These are phyloP conservation scores for Mythimna impura DNA, from an alignment of 2,888 invertebrate species.

Conservation along the genomic window DNA sequence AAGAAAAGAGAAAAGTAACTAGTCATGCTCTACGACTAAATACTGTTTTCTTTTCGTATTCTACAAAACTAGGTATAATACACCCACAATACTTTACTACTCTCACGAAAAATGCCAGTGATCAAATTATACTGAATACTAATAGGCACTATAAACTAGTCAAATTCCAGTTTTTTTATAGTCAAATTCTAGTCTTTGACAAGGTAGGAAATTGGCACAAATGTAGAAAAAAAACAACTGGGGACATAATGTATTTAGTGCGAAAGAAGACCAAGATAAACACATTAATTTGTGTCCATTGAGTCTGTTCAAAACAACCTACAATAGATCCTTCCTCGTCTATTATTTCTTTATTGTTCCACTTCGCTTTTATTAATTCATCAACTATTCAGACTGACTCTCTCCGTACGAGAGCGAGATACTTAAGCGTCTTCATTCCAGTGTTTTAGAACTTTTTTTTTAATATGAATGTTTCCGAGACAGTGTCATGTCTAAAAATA, in stretches of 20 bases:
- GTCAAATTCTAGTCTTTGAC: background rate
- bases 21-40: slow-evolving; percentile 4
- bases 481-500: slow-evolving; percentile 75
- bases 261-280: slow-evolving; percentile 22
- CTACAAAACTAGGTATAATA: too few relatives aligned
- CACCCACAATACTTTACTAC: slow-evolving; percentile 7
- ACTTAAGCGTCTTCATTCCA: slow-evolving; percentile 42
- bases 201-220: background rate
- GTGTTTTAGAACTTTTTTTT: slow-evolving; percentile 56
- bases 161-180: background rate
- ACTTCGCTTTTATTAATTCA: slow-evolving; percentile 67
- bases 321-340: slow-evolving; percentile 50
- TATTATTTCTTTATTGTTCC: slow-evolving; percentile 69
- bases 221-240: background rate
- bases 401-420: slow-evolving; percentile 51
- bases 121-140: background rate
- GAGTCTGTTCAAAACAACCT: slow-evolving; percentile 29
- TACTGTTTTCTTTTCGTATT: background rate
- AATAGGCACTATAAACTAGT: background rate
- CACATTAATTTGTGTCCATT: slow-evolving; percentile 55
- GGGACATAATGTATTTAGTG: background rate
- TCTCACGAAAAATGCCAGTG: slow-evolving; percentile 3
- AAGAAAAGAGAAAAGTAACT: background rate
- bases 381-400: slow-evolving; percentile 59
- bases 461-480: slow-evolving; percentile 60